Evolutionary conservation across 2,797 vertebrate genomes (phyloP), one percentile per base, ranked within the genome.

Genomic region (Cygnus olor): DNA sequence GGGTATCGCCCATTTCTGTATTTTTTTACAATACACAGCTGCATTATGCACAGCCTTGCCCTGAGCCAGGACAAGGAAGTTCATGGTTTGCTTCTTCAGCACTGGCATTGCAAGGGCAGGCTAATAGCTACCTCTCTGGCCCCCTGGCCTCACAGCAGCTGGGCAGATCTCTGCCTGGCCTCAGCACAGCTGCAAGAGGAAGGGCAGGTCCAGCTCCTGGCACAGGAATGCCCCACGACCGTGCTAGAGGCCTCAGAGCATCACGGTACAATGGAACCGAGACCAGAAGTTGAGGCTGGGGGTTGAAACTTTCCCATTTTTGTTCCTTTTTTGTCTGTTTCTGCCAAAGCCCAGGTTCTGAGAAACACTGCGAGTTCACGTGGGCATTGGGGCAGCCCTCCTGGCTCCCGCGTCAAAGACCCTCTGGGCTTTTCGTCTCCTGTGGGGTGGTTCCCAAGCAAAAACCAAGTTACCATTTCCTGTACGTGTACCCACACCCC

Each of bases 81-180:
- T 73, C 0, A 6, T 57, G 51, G 51, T 88, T 76, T 69, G 73
- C 74, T 86, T 94, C 89, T 91, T 76, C 74, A 87, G 83, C 3
- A 0, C 17, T 83, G 6, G 2, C 25, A 6, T 44, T 40, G 51
- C 10, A 8, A 80, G 57, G 13, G 5, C 79, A 89, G 60, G 57
- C 40, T 94, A 30, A 85, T 74, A 92, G 88, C 90, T 91, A 94
- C 83, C 90, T 80, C 73, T 38, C 10, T 80, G 14, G 11, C 83
- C 38, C 80, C 19, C 10, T 53, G 60, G 80, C 40, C 57, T 83
- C 49, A 4, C 7, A 28, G 28, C 34, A 44, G 65, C 70, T 15
- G 22, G 8, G 30, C 58, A 71, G 91, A 91, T 20, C 32, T 54
- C 28, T 42, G 14, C 5, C n/a, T 7, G 2, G 10, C 38, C 3